These are phyloP conservation scores for Hemaris fuciformis DNA, from an alignment of 2,888 invertebrate genomes.

Conservation along the genomic window DNA sequence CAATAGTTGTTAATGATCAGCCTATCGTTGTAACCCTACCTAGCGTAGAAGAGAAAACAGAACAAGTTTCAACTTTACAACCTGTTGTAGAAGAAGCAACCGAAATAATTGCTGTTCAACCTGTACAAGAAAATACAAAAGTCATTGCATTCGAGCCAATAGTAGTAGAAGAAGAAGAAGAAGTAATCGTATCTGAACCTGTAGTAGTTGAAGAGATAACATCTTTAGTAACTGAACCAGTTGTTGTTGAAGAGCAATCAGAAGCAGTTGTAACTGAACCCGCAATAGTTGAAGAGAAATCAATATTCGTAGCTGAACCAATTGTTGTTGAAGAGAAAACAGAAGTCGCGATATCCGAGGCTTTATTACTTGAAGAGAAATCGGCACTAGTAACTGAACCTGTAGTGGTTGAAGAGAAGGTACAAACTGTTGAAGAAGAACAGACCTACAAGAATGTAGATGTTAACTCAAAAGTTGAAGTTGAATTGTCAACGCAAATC, in stretches of 20 bases:
- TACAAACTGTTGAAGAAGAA: conserved; percentile 12
- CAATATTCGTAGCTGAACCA: background rate
- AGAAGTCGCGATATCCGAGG: background rate
- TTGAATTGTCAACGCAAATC: conserved; percentile 10
- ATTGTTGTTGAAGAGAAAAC: background rate
- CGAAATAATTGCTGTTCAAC: too few species aligned
- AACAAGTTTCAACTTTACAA: too few species aligned
- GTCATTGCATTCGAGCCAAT: too few species aligned
- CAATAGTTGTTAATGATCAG: too few species aligned
- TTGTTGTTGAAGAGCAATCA: conserved; percentile 13
- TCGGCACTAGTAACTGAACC: conserved; percentile 20
- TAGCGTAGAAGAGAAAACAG: too few species aligned
- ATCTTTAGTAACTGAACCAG: conserved; percentile 19
- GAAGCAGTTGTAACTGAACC: conserved; percentile 12
- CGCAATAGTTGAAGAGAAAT: conserved; percentile 10
- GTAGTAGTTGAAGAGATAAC: conserved; percentile 15
- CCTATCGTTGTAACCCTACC: too few species aligned
- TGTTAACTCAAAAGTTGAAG: conserved; percentile 18
- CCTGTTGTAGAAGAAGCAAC: too few species aligned
- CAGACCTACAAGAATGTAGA: conserved; percentile 14
- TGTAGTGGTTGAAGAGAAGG: conserved; percentile 1
- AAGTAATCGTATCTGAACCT: conserved; percentile 19
- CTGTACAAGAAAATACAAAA: too few species aligned
- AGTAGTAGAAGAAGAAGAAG: too few species aligned
- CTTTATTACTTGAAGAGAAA: conserved; percentile 24